Evolutionary conservation across 2,113 vertebrate genomes (phyloP).

Genomic region (Arenaria interpres): DNA sequence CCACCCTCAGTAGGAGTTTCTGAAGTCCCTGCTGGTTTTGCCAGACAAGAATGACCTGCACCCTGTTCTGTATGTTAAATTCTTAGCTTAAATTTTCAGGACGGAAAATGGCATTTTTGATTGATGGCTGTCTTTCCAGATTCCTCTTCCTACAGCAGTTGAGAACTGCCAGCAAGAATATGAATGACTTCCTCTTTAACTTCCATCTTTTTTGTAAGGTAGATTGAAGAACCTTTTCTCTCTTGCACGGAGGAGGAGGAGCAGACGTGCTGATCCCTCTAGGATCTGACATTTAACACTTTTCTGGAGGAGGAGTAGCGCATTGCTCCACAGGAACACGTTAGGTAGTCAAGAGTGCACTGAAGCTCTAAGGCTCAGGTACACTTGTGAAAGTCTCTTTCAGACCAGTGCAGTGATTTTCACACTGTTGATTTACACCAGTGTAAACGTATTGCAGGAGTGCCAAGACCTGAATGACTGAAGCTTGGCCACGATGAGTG

Average conservation of each 20-base stretch:
- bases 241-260: neutral
- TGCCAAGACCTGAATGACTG: slow-evolving; percentile 11
- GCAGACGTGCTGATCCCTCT: neutral
- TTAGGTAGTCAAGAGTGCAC: neutral
- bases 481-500: neutral
- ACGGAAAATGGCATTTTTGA: neutral
- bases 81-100: neutral
- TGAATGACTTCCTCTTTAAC: neutral
- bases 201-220: neutral
- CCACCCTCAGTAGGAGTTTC: neutral
- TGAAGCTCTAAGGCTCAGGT: neutral
- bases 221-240: neutral
- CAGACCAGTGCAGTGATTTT: neutral
- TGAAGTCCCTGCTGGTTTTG: neutral
- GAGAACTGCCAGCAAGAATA: neutral
- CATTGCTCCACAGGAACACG: neutral
- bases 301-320: neutral
- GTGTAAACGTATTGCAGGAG: neutral
- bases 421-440: neutral
- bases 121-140: neutral
- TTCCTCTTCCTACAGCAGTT: neutral
- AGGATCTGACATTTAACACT: neutral
- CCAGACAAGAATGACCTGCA: neutral
- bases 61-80: neutral
- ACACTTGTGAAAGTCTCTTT: neutral